Base-by-base conservation (phyloP, 2,113 vertebrate genomes). In the Oreochromis aureus region DNA sequence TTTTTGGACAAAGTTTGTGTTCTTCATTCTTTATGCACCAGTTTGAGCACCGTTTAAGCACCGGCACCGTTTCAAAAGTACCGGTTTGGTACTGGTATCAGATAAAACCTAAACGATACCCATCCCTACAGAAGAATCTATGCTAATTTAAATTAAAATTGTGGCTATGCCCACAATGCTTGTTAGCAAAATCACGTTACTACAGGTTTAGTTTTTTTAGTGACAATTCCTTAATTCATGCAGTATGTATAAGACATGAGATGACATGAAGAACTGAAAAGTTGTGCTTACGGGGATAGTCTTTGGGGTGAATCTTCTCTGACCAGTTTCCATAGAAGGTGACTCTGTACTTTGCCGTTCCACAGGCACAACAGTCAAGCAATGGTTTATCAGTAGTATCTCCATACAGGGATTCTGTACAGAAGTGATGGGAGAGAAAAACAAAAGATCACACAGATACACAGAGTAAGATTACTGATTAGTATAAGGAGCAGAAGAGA, bases 261-360 rank as follows among this genome's bases (percentile, higher is more conserved):
- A 34, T 59, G 36, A 81, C 24, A 44, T 30, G 12, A 87, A 13
- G n/a, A 19, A 15, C 4, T 56, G 71, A 56, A 19, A 5, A 27
- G 24, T 24, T 88, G 51, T 79, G 69, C 98, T 99, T 93, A 99
- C 99, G 97, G 90, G 99, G 99, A 80, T 98, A 99, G 91, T 99
- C 98, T 95, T 99, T 99, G 15, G 98, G 98, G 89, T 99, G 98
- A 13, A 96, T 96, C 94, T 99, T 98, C 95, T 99, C 98, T 2
- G 98, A 99, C 99, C 99, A 99, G 85, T 99, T 99, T 24, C 98
- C 98, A 81, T 97, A 98, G 94, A 99, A 99, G 1, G 98, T 99
- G 88, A 99, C 95, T 88, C 99, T 97, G 95, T 99, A 99, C 93
- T 99, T 99, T 87, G 99, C 99, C 5, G 98, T 99, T 83, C 98